phyloP scores from a whole-genome alignment of 2,113 vertebrate genomes.

The Microcebus murinus region DNA sequence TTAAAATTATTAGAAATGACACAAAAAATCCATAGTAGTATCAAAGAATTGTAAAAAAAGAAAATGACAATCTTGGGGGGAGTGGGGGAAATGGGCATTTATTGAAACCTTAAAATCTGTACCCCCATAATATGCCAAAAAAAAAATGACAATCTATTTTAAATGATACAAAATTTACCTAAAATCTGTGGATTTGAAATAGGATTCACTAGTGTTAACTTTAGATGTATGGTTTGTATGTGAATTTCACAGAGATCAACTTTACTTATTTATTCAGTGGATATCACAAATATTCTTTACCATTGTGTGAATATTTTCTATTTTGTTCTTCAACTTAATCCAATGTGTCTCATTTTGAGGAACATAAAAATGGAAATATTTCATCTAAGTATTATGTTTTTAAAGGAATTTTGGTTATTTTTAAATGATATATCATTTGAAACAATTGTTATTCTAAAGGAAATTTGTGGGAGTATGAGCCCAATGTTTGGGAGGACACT shows the following conservation, averaged over 20 bases:
- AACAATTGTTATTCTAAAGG: neutral
- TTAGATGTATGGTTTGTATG: neutral
- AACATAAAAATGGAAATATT: neutral
- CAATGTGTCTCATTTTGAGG: neutral
- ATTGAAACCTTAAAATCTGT: too few species aligned
- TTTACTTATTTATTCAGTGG: neutral
- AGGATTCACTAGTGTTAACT: neutral
- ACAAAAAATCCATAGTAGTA: neutral
- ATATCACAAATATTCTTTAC: slow-evolving; percentile 37
- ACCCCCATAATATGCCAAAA: neutral
- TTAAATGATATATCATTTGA: slow-evolving; percentile 28
- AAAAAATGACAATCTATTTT: neutral
- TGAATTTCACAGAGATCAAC: neutral
- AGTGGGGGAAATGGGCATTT: too few species aligned
- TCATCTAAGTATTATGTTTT: neutral
- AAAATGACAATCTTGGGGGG: too few species aligned
- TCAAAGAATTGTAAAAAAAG: slow-evolving; percentile 12
- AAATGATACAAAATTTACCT: slow-evolving; percentile 29
- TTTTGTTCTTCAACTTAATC: neutral
- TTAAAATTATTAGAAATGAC: slow-evolving; percentile 35
- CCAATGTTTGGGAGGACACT: neutral
- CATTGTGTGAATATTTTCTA: neutral
- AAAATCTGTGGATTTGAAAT: slow-evolving; percentile 5
- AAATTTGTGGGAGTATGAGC: neutral
- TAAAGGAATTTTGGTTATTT: slow-evolving; percentile 1